Conservation (phyloP, 2,797 vertebrate genomes). For the Diplodus puntazzo region DNA sequence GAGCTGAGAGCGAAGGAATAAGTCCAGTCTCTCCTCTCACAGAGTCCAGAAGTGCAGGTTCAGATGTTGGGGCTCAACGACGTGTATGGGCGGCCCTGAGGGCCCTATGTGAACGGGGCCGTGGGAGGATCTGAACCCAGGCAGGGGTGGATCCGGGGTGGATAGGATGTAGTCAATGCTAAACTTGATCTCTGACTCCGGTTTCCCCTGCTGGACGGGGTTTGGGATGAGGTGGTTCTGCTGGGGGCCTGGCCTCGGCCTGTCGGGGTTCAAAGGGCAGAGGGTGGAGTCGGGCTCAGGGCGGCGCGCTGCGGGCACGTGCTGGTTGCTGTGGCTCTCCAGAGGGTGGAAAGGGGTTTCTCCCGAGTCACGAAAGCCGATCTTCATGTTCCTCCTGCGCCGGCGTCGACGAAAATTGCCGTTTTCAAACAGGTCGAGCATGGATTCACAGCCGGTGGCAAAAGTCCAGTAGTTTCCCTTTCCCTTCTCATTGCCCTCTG, state of each 20-base stretch:
- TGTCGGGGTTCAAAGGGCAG: slow-evolving; percentile 78
- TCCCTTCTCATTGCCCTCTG: slow-evolving; percentile 95
- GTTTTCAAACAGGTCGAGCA: slow-evolving; percentile 98
- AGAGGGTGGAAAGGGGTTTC: slow-evolving; percentile 80
- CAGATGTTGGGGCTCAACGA: slow-evolving; percentile 88
- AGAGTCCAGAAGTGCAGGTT: slow-evolving; percentile 93
- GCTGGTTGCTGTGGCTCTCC: slow-evolving; percentile 76
- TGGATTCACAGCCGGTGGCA: slow-evolving; percentile 95
- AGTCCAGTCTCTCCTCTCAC: slow-evolving; percentile 64
- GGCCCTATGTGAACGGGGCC: slow-evolving; percentile 67
- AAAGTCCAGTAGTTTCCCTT: slow-evolving; percentile 99
- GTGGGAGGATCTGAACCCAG: slow-evolving; percentile 84
- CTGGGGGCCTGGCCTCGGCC: slow-evolving; percentile 73
- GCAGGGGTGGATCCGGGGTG: slow-evolving; percentile 88
- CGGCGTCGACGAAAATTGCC: slow-evolving; percentile 95
- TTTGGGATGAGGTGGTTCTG: slow-evolving; percentile 57
- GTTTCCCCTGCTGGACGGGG: slow-evolving; percentile 81
- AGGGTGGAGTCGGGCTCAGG: slow-evolving; percentile 81
- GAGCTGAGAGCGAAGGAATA: background rate
- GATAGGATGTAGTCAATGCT: slow-evolving; percentile 99
- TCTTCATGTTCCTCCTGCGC: slow-evolving; percentile 90
- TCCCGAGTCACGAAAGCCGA: slow-evolving; percentile 86
- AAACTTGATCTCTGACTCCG: slow-evolving; percentile 95
- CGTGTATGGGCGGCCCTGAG: slow-evolving; percentile 79
- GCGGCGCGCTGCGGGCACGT: slow-evolving; percentile 50